Evolutionary conservation across 2,888 invertebrate species (phyloP).

Genomic region (Mylabris sibirica): DNA sequence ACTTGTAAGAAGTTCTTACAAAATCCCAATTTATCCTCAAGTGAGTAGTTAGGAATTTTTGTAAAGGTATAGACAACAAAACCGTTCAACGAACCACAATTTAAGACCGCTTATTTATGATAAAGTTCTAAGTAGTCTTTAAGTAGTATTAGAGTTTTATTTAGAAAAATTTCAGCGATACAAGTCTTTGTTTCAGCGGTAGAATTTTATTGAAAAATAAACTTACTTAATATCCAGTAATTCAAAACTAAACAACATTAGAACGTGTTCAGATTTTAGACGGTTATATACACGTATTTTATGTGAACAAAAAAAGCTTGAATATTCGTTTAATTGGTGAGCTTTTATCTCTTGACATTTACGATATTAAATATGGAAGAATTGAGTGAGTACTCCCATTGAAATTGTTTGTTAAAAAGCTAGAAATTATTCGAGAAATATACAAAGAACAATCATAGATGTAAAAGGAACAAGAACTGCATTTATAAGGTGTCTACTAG

Average conservation of each 20-base stretch:
- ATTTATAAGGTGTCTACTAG: too few relatives aligned
- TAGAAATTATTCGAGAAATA: too few relatives aligned
- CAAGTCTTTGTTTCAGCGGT: not conserved
- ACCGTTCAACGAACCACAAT: not conserved
- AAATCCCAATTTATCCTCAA: not conserved
- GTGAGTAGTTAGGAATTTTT: not conserved
- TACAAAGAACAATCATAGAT: too few relatives aligned
- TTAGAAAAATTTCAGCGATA: not conserved
- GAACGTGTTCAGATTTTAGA: not conserved
- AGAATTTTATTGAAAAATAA: not conserved
- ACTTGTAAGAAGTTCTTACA: too few relatives aligned
- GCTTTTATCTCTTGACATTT: not conserved
- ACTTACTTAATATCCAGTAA: not conserved
- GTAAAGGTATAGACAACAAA: not conserved
- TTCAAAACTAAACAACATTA: not conserved
- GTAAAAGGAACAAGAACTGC: too few relatives aligned
- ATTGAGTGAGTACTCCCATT: not conserved
- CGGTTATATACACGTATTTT: not conserved
- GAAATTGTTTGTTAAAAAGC: too few relatives aligned
- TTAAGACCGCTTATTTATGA: not conserved
- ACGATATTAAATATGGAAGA: not conserved
- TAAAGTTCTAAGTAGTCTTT: not conserved
- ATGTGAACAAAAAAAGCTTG: not conserved
- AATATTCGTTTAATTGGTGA: not conserved
- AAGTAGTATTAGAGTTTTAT: not conserved